These are phyloP conservation scores for Dexiosoma caninum DNA, from an alignment of 2,888 invertebrate species.

Conservation along the genomic window DNA sequence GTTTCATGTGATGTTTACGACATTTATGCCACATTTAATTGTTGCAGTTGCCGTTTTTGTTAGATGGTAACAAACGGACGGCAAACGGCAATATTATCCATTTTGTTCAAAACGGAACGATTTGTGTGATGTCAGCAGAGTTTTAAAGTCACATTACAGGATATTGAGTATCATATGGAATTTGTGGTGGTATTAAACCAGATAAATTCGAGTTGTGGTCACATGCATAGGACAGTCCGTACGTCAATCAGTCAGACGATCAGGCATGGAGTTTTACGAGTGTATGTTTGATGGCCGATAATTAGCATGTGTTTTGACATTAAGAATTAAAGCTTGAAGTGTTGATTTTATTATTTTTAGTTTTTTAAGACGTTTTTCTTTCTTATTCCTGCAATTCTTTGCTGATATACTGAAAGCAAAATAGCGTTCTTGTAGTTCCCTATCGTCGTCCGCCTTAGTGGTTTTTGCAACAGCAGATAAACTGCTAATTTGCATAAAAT, in stretches of 20 bases:
- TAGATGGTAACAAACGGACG: slow-evolving; percentile 30
- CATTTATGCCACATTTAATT: slow-evolving; percentile 63
- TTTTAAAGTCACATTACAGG: slow-evolving; percentile 58
- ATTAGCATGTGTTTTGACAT: slow-evolving; percentile 62
- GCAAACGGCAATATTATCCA: slow-evolving; percentile 10
- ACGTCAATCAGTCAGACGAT: background rate
- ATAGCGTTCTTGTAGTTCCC: background rate
- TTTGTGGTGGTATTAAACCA: slow-evolving; percentile 28
- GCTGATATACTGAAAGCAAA: background rate
- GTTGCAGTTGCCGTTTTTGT: slow-evolving; percentile 43
- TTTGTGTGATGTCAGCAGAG: slow-evolving; percentile 55
- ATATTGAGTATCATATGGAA: slow-evolving; percentile 52
- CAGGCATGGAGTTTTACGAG: slow-evolving; percentile 9
- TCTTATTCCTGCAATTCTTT: background rate
- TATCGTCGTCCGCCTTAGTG: background rate
- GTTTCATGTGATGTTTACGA: slow-evolving; percentile 60
- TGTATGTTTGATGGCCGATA: slow-evolving; percentile 59
- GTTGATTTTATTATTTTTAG: slow-evolving; percentile 61
- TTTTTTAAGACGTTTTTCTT: slow-evolving; percentile 21
- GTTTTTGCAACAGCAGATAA: slow-evolving; percentile 14
- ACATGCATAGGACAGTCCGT: background rate
- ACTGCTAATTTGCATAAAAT: slow-evolving; percentile 43
- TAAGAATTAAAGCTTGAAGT: slow-evolving; percentile 57
- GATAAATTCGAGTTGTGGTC: background rate
- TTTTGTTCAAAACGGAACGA: slow-evolving; percentile 31